Conservation (phyloP, 1,140 invertebrate genomes). For the Drosophila subobscura region DNA sequence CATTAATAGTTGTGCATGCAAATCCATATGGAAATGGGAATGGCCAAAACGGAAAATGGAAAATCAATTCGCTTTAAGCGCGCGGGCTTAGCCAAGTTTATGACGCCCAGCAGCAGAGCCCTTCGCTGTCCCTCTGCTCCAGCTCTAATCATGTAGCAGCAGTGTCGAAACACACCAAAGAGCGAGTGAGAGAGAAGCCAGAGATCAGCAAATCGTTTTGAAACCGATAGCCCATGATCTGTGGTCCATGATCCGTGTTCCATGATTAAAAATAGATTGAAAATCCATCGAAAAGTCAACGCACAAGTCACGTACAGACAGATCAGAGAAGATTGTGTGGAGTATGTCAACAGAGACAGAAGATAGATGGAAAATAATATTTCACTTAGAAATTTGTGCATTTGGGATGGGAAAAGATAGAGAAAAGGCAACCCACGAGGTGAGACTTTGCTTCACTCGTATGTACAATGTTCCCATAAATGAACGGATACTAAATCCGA, state of each 20-base stretch:
- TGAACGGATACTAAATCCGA: too few relatives aligned
- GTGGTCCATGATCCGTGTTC: conserved; percentile 1
- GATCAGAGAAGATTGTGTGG: conserved; percentile 17
- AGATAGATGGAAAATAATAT: conserved; percentile 7
- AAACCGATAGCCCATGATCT: conserved; percentile 63
- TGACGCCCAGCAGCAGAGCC: conserved; percentile 54
- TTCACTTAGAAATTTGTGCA: too few relatives aligned
- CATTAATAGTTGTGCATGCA: conserved; percentile 37
- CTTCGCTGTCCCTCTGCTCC: conserved; percentile 11
- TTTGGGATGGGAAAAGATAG: too few relatives aligned
- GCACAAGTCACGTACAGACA: conserved; percentile 56
- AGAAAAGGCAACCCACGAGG: too few relatives aligned
- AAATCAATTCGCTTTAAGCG: conserved; percentile 41
- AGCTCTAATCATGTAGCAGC: conserved; percentile 27
- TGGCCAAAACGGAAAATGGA: background rate
- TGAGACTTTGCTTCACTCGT: too few relatives aligned
- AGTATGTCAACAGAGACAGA: conserved; percentile 11
- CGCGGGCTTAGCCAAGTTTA: conserved; percentile 67
- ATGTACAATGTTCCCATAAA: too few relatives aligned
- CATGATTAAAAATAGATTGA: conserved; percentile 55
- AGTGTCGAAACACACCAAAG: conserved; percentile 17
- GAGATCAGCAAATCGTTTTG: conserved; percentile 49
- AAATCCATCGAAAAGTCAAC: conserved; percentile 31
- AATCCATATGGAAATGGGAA: conserved; percentile 23
- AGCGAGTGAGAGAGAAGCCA: conserved; percentile 10